phyloP scores from a whole-genome alignment of 2,113 vertebrate genomes.

The Pseudorectes ferrugineus region DNA sequence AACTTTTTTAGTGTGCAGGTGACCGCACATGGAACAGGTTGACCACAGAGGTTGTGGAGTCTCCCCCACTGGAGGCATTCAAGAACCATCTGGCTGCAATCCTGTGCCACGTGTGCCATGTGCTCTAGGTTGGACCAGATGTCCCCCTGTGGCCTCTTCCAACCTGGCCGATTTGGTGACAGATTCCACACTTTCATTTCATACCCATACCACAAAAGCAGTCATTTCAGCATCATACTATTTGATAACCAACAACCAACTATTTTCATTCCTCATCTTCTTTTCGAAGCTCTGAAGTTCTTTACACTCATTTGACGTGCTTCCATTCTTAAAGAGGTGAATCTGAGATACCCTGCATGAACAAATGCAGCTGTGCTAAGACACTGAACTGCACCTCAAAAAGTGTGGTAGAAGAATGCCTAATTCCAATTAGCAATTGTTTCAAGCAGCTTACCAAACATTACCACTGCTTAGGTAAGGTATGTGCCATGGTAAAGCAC shows the following conservation, averaged over 20 bases:
- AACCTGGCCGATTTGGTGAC: neutral
- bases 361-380: neutral
- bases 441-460: neutral
- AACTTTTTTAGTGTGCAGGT: neutral
- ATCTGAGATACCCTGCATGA: neutral
- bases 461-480: neutral
- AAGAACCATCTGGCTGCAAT: neutral
- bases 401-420: neutral
- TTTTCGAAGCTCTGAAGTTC: neutral
- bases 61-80: neutral
- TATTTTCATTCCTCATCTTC: neutral
- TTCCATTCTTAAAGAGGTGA: neutral
- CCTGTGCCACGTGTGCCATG: neutral
- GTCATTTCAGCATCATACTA: neutral
- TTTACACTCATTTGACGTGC: neutral
- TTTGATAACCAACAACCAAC: neutral
- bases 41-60: neutral
- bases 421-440: neutral
- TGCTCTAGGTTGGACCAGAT: neutral
- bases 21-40: fast-evolving
- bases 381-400: neutral
- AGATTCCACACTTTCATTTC: neutral
- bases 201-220: neutral
- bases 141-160: neutral
- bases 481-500: neutral